phyloP scores from a whole-genome alignment of 1,140 invertebrate species.

The Lordiphosa stackelbergi region DNA sequence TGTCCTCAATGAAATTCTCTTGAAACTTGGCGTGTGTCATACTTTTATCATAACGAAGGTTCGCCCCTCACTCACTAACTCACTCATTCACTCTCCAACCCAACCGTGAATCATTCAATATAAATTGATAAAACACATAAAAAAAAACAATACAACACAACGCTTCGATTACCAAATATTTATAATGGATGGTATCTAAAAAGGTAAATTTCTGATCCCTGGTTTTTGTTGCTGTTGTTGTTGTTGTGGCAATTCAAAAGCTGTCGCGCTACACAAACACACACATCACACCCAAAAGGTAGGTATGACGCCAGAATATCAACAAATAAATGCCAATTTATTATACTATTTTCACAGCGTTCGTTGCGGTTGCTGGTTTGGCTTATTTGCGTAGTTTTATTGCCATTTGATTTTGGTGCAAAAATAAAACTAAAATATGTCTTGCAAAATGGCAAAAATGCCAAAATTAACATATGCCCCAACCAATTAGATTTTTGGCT shows the following conservation, averaged over 20 bases:
- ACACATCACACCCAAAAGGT: slow-evolving; percentile 2
- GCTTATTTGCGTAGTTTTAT: slow-evolving; percentile 33
- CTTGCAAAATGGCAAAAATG: slow-evolving; percentile 29
- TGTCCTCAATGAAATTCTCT: slow-evolving; percentile 23
- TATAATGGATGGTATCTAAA: background rate
- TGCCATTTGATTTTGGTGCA: slow-evolving; percentile 22
- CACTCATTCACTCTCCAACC: background rate
- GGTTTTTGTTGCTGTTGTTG: background rate
- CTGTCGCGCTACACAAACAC: background rate
- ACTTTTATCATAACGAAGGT: slow-evolving; percentile 11
- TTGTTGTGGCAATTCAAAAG: slow-evolving; percentile 6
- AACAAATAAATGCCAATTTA: slow-evolving; percentile 43
- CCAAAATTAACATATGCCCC: slow-evolving; percentile 51
- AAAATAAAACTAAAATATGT: slow-evolving; percentile 13
- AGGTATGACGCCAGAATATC: slow-evolving; percentile 32
- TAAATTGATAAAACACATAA: slow-evolving; percentile 46
- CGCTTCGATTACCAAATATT: slow-evolving; percentile 12
- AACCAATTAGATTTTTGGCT: slow-evolving; percentile 15
- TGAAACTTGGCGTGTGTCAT: slow-evolving; percentile 43
- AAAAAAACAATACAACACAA: slow-evolving; percentile 16
- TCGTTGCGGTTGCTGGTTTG: slow-evolving; percentile 15
- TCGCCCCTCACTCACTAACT: slow-evolving; percentile 5
- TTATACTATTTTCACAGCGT: slow-evolving; percentile 35
- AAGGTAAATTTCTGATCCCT: slow-evolving; percentile 22
- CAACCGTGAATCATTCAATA: slow-evolving; percentile 40